A percentile compares a stretch with the other conserved stretches of the same genome.
phyloP scores from a whole-genome alignment of 64 coral and sea anemone species.

The Hydrozoanthus tunicans region DNA sequence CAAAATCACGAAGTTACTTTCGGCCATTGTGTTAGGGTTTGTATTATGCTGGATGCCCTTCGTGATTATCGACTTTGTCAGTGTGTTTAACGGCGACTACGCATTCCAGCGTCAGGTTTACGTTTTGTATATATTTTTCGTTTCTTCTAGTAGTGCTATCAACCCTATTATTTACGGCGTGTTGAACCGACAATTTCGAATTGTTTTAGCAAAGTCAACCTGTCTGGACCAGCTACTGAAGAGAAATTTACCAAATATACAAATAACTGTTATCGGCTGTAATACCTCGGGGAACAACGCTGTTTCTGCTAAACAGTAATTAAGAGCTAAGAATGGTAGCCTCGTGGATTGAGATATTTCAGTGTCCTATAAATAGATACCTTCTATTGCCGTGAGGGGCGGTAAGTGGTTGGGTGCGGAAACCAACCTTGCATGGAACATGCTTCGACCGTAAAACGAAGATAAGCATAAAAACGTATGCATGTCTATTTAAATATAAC shows the following conservation, averaged over 20 bases:
- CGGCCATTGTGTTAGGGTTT: conserved; percentile 1
- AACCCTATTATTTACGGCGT: conserved; percentile 32
- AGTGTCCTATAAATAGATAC: too few relatives aligned
- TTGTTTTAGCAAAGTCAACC: not conserved
- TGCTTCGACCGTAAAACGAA: too few relatives aligned
- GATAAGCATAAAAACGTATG: too few relatives aligned
- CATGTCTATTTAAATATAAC: too few relatives aligned
- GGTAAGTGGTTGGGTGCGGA: too few relatives aligned
- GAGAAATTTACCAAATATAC: not conserved
- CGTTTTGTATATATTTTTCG: conserved; percentile 20
- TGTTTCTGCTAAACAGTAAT: too few relatives aligned
- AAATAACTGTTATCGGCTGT: too few relatives aligned
- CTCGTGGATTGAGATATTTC: too few relatives aligned
- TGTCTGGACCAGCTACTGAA: not conserved
- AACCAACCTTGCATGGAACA: too few relatives aligned
- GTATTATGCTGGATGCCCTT: conserved; percentile 7
- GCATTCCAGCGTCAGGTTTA: conserved; percentile 14
- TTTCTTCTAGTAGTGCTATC: not conserved
- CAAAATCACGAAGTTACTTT: conserved; percentile 27
- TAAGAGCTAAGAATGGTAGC: too few relatives aligned
- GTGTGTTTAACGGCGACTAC: conserved; percentile 35
- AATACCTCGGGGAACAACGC: too few relatives aligned
- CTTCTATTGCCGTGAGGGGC: too few relatives aligned
- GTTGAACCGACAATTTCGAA: conserved; percentile 1
- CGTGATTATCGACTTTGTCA: conserved; percentile 8